Percentiles rank a stretch among this genome's conserved stretches.
Evolutionary conservation across 2,797 vertebrate species (phyloP).

Genomic region (Falco novaeseelandiae): DNA sequence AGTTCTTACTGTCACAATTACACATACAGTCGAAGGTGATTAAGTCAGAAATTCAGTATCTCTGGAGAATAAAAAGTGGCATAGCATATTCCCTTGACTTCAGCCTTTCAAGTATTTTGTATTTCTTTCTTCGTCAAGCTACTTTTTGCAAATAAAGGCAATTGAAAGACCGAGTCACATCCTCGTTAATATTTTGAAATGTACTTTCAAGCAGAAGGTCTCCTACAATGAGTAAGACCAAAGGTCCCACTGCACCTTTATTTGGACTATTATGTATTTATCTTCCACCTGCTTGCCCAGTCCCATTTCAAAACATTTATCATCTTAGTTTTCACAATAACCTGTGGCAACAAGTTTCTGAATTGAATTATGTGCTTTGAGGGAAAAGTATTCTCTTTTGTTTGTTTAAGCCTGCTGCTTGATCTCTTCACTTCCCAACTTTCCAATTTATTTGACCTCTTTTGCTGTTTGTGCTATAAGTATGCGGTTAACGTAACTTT

Average conservation of each 20-base stretch:
- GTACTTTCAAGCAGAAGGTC: neutral
- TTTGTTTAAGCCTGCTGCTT: constrained; percentile 20
- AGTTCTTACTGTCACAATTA: neutral
- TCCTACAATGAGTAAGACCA: neutral
- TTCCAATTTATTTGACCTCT: neutral
- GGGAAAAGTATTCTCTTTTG: neutral
- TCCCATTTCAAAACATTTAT: constrained; percentile 28
- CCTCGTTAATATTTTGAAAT: neutral
- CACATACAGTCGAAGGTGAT: neutral
- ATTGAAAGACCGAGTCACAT: neutral
- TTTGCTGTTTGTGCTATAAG: neutral
- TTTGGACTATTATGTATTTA: neutral
- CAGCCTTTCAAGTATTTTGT: neutral
- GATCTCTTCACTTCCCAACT: neutral
- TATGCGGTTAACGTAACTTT: neutral
- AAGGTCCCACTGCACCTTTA: neutral
- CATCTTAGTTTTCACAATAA: neutral
- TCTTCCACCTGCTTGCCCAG: neutral
- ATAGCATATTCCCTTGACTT: neutral
- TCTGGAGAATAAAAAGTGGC: neutral
- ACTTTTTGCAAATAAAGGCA: neutral
- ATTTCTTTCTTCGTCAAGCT: neutral
- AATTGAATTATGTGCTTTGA: constrained; percentile 20
- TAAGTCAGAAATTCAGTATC: neutral
- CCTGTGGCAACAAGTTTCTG: constrained; percentile 1